Base-by-base conservation (phyloP, 2,797 vertebrate genomes). In the Enteromius treurensis region DNA sequence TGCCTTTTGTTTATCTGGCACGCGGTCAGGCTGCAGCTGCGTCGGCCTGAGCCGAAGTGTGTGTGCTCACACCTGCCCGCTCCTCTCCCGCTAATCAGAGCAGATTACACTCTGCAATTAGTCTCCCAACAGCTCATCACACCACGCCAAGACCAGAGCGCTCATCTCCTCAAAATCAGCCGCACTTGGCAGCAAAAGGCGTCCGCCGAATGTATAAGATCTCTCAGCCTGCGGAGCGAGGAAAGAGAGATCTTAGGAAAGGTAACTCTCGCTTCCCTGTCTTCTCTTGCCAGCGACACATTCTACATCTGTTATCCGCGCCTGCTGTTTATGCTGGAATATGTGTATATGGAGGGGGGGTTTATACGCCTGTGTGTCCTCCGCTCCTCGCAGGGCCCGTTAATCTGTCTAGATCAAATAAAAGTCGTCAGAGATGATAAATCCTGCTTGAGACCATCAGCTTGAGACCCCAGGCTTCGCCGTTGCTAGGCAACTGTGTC, bases 371-470 rank as follows among this genome's bases (percentile, higher is more conserved):
- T 70, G 34, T 75, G 47, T 83, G 51, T 51, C 68, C 77, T 65
- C 26, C n/a, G 40, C 32, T 65, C 14, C 67, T 88, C 82, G 92
- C 90, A 91, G 92, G 85, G 84, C 55, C 84, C 88, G 91, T 94
- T 95, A 94, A 96, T 95, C 94, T 93, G 93, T 94, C 94, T 94
- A 94, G 93, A 95, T 95, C 94, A 94, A 95, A 94, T 95, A 95
- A 94, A 92, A 89, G 87, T 93, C 89, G 85, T 84, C 47, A 87
- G 91, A 86, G 93, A 91, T 91, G 91, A 93, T 93, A 89, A 92
- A 93, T 91, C 91, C 85, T 89, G 86, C 87, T 82, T 83, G 80
- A 9, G 88, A 91, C 94, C 91, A 88, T 95, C 94, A 94, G 91
- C 84, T 80, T 90, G 90, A 91, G 90, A 92, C 91, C 81, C 62